Percentiles rank a stretch among this genome's conserved stretches.
phyloP scores from a whole-genome alignment of 2,888 invertebrate species.

The Caradrina kadenii region DNA sequence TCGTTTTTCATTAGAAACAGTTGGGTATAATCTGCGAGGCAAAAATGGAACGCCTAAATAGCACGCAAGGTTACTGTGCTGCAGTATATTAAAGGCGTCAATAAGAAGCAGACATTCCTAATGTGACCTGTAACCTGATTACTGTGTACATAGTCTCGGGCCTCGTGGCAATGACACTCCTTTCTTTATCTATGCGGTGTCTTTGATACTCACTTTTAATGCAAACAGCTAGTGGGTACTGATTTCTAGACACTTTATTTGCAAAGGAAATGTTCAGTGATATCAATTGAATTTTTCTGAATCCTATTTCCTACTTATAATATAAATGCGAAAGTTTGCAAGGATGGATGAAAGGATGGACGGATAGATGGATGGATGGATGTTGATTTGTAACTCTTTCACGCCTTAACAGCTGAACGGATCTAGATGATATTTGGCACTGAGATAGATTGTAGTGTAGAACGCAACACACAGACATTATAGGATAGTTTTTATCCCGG shows the following conservation, averaged over 20 bases:
- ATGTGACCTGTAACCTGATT: slow-evolving; percentile 78
- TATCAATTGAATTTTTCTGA: slow-evolving; percentile 8
- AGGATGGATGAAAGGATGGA: too few relatives aligned
- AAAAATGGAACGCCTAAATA: slow-evolving; percentile 78
- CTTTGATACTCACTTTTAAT: slow-evolving; percentile 48
- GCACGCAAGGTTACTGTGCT: slow-evolving; percentile 85
- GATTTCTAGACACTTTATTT: slow-evolving; percentile 32
- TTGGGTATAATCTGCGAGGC: slow-evolving; percentile 72
- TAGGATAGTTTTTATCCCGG: too few relatives aligned
- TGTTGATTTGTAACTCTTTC: too few relatives aligned
- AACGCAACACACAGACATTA: too few relatives aligned
- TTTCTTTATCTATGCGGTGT: slow-evolving; percentile 63
- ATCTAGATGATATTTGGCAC: too few relatives aligned
- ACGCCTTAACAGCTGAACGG: too few relatives aligned
- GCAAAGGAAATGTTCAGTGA: slow-evolving; percentile 12
- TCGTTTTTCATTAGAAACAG: slow-evolving; percentile 60
- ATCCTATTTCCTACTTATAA: too few relatives aligned
- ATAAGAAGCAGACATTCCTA: slow-evolving; percentile 83
- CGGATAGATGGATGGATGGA: too few relatives aligned
- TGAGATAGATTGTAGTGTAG: too few relatives aligned
- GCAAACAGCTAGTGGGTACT: slow-evolving; percentile 32
- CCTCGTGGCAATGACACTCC: slow-evolving; percentile 59
- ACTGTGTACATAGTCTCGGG: slow-evolving; percentile 55
- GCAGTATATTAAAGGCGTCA: slow-evolving; percentile 81
- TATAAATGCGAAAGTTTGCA: too few relatives aligned